Conservation (phyloP, 2,888 invertebrate species). For the Ctena decussata region DNA sequence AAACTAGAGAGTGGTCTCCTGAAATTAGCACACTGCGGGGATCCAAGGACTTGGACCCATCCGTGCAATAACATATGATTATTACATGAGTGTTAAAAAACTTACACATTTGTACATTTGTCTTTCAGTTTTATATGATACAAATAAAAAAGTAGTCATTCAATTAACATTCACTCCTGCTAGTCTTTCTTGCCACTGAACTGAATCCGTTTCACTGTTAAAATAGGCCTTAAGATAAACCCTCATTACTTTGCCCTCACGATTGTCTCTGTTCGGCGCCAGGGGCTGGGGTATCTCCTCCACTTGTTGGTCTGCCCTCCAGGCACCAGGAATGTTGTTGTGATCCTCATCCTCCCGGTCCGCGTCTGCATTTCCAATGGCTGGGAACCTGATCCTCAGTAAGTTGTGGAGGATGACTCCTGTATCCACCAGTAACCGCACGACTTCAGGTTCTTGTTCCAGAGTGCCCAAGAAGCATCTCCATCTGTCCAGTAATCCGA, state of each 20-base stretch:
- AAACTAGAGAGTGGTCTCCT: neutral
- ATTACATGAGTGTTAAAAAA: conserved; percentile 13
- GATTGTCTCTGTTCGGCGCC: conserved; percentile 24
- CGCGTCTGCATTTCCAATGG: conserved; percentile 39
- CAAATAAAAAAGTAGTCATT: conserved; percentile 2
- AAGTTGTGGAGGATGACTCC: conserved; percentile 52
- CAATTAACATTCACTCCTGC: conserved; percentile 22
- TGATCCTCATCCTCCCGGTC: conserved; percentile 22
- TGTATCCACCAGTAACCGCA: conserved; percentile 36
- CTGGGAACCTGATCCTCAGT: conserved; percentile 50
- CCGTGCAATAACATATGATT: conserved; percentile 18
- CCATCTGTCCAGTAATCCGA: conserved; percentile 39
- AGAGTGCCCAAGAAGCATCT: conserved; percentile 35
- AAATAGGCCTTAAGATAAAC: conserved; percentile 20
- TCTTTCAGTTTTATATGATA: conserved; percentile 16
- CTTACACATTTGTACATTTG: neutral
- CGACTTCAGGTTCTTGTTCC: conserved; percentile 35
- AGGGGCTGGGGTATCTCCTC: conserved; percentile 12
- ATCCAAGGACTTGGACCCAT: neutral
- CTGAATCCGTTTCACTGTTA: conserved; percentile 21
- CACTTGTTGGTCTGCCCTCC: conserved; percentile 23
- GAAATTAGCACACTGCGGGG: neutral
- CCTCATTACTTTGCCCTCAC: conserved; percentile 20
- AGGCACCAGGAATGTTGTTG: conserved; percentile 28
- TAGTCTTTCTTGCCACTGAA: conserved; percentile 28